Evolutionary conservation across 2,888 invertebrate species (phyloP), one percentile per base, ranked within the genome.

Genomic region (Trissonchulus sp.): DNA sequence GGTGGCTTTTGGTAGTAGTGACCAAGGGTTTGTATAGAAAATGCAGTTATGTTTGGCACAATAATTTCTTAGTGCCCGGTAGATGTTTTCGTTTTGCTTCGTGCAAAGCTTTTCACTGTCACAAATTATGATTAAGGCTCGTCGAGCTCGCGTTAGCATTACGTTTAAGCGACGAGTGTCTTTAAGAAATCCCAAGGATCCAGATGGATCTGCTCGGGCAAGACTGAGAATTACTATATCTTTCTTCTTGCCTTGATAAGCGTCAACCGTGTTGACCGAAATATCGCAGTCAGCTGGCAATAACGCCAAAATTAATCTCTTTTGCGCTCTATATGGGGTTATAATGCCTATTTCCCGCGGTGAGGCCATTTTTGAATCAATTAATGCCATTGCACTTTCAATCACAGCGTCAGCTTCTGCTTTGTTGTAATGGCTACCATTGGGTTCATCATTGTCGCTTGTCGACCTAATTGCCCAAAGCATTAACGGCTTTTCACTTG

Each of bases 81-180:
- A 60, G 60, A 60, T 60, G n/a, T 60, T 60, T n/a, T 60, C 60
- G n/a, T n/a, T n/a, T 60, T 60, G 60, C n/a, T n/a, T 18, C n/a
- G 18, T 60, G n/a, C 60, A 60, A 18, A 60, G n/a, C n/a, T 60
- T 60, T 60, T 18, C 18, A 18, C 18, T 60, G n/a, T 60, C 60
- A n/a, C 60, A 18, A n/a, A 60, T 18, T 18, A 60, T 60, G 60
- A 60, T 60, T n/a, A 60, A 18, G 18, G 60, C 60, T 60, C 60
- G 60, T 60, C 60, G 60, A 60, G 18, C 60, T 18, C 60, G 60
- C n/a, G 60, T 60, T n/a, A 60, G 60, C 60, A 60, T 60, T 18
- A 60, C 60, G n/a, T 60, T 60, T n/a, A 60, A 60, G n/a, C 60
- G 60, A 18, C 60, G 60, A 18, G 60, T 60, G 60, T 60, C 60